Percentiles rank a stretch among this genome's conserved stretches.
These are phyloP conservation scores for Eulithis prunata DNA, from an alignment of 2,888 invertebrate species.

Conservation along the genomic window DNA sequence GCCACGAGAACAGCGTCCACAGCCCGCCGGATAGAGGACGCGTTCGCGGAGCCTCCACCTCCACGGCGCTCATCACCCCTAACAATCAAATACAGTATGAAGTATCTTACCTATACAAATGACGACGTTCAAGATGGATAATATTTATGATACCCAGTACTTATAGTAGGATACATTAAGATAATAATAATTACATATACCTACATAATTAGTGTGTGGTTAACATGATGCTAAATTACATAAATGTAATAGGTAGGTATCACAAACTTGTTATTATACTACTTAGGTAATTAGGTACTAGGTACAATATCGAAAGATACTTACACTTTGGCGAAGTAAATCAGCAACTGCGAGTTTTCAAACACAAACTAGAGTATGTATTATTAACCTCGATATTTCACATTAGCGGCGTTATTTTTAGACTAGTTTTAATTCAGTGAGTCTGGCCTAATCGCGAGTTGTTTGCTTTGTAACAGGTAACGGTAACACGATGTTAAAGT, in stretches of 20 bases:
- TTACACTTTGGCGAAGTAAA: constrained; percentile 62
- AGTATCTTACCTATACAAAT: too few relatives aligned
- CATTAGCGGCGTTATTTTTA: constrained; percentile 25
- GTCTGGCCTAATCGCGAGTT: neutral
- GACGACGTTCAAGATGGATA: too few relatives aligned
- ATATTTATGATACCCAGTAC: too few relatives aligned
- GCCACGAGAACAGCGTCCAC: constrained; percentile 89
- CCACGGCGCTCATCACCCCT: constrained; percentile 74
- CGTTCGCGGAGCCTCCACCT: constrained; percentile 62
- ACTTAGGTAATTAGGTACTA: too few relatives aligned
- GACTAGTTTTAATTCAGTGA: constrained; percentile 1
- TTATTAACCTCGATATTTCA: constrained; percentile 55
- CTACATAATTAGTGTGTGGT: too few relatives aligned
- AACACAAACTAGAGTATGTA: constrained; percentile 55
- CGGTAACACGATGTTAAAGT: constrained; percentile 19
- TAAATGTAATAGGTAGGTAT: too few relatives aligned
- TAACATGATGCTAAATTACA: too few relatives aligned
- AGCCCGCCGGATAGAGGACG: constrained; percentile 78
- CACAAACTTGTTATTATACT: too few relatives aligned
- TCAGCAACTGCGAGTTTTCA: constrained; percentile 52
- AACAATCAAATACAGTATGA: constrained; percentile 28
- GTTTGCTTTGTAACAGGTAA: constrained; percentile 17
- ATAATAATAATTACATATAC: too few relatives aligned
- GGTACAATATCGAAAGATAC: constrained; percentile 45
- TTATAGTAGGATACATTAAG: too few relatives aligned